Percentiles rank a stretch among this genome's conserved stretches.
Conservation (phyloP, 2,888 invertebrate genomes). For the Horisme vitalbata region DNA sequence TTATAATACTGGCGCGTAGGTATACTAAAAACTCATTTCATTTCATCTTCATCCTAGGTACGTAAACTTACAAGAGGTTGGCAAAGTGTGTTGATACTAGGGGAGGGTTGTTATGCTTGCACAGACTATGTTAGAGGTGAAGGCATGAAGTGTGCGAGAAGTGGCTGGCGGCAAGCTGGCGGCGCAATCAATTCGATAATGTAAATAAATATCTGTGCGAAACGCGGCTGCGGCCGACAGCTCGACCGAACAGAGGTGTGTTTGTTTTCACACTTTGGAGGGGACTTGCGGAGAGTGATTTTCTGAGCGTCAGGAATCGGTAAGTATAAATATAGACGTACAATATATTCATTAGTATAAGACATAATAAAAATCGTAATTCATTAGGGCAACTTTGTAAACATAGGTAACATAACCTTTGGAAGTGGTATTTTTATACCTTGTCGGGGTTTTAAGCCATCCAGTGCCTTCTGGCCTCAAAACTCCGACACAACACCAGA, state of each 20-base stretch:
- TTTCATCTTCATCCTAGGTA: constrained; percentile 26
- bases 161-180: constrained; percentile 24
- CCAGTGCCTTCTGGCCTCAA: too few relatives aligned
- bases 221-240: constrained; percentile 51
- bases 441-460: too few relatives aligned
- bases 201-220: constrained; percentile 68
- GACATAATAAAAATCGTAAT: too few relatives aligned
- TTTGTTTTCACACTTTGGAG: constrained; percentile 39
- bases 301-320: not conserved
- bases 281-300: constrained; percentile 23
- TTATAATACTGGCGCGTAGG: too few relatives aligned
- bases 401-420: too few relatives aligned
- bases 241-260: too few relatives aligned
- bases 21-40: too few relatives aligned
- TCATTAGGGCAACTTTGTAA: too few relatives aligned
- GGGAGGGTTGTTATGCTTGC: constrained; percentile 27
- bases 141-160: constrained; percentile 22
- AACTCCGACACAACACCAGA: too few relatives aligned
- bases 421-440: too few relatives aligned
- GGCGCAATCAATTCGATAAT: constrained; percentile 61
- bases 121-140: constrained; percentile 28
- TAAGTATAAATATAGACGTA: too few relatives aligned
- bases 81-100: constrained; percentile 39
- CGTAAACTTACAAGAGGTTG: constrained; percentile 42
- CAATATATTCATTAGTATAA: too few relatives aligned